A percentile compares a stretch with the other conserved stretches of the same genome.
Evolutionary conservation across 2,888 invertebrate species (phyloP).

Genomic region (Acleris holmiana): DNA sequence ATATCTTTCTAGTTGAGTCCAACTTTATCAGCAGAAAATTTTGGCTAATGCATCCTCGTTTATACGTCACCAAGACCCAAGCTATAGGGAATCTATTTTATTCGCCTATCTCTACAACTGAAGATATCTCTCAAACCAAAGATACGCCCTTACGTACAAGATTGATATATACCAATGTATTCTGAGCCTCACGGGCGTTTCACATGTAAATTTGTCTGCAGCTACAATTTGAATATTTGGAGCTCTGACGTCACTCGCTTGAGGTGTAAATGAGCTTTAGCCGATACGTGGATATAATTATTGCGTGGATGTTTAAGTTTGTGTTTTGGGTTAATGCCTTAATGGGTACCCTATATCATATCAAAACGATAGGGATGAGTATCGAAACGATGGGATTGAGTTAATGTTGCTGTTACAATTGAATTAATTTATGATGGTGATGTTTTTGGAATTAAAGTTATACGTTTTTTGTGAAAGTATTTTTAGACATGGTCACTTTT

Average conservation of each 20-base stretch:
- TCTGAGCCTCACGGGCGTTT: slow-evolving; percentile 41
- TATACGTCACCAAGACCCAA: not conserved
- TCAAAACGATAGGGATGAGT: too few relatives aligned
- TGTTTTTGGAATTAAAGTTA: too few relatives aligned
- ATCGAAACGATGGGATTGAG: too few relatives aligned
- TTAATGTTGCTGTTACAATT: too few relatives aligned
- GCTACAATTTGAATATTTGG: slow-evolving; percentile 46
- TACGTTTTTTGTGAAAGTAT: too few relatives aligned
- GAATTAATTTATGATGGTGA: too few relatives aligned
- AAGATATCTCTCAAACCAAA: slow-evolving; percentile 15
- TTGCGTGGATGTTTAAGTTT: slow-evolving; percentile 3
- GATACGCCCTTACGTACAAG: slow-evolving; percentile 15
- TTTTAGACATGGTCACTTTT: too few relatives aligned
- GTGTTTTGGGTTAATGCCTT: not conserved
- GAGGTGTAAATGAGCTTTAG: slow-evolving; percentile 33
- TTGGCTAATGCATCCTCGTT: not conserved
- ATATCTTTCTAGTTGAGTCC: too few relatives aligned
- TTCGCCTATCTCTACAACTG: slow-evolving; percentile 3
- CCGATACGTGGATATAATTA: slow-evolving; percentile 27
- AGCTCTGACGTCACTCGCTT: slow-evolving; percentile 18
- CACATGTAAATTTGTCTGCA: slow-evolving; percentile 45
- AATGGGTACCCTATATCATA: too few relatives aligned
- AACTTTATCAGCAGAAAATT: too few relatives aligned
- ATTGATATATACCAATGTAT: slow-evolving; percentile 40
- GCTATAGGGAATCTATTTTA: slow-evolving; percentile 11